A percentile compares a stretch with the other conserved stretches of the same genome.
Conservation (phyloP, 2,888 invertebrate species). For the Brachylomia viminalis region DNA sequence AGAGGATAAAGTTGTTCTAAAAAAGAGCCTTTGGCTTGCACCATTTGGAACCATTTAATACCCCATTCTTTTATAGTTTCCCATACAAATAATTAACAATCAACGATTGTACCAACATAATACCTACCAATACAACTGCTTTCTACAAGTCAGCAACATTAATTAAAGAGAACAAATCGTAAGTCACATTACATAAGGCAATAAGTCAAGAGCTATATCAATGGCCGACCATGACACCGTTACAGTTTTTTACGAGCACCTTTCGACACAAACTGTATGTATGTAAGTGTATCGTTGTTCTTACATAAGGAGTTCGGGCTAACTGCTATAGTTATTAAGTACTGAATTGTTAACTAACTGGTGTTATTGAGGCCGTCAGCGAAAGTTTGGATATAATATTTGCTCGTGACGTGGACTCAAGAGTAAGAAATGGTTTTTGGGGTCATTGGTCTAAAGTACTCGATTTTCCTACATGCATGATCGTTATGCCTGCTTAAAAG, state of each 20-base stretch:
- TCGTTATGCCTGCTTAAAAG: too few species aligned
- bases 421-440: neutral
- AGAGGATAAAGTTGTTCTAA: neutral
- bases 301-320: conserved; percentile 56
- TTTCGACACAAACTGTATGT: conserved; percentile 46
- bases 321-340: conserved; percentile 35
- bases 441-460: neutral
- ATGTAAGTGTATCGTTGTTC: conserved; percentile 35
- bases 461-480: neutral
- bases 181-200: conserved; percentile 45
- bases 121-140: neutral
- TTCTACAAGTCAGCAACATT: conserved; percentile 34
- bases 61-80: neutral
- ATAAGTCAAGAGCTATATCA: conserved; percentile 49
- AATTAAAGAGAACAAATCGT: conserved; percentile 44
- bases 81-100: neutral
- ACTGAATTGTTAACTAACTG: conserved; percentile 18
- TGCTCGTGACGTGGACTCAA: neutral
- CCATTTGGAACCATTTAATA: neutral
- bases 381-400: conserved; percentile 32
- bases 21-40: neutral
- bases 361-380: conserved; percentile 45
- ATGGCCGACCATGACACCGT: conserved; percentile 70
- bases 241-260: conserved; percentile 59
- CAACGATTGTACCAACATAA: neutral